A percentile compares a stretch with the other conserved stretches of the same genome.
These are phyloP conservation scores for Asteroscopus sphinx DNA, from an alignment of 2,888 invertebrate species.

Conservation along the genomic window DNA sequence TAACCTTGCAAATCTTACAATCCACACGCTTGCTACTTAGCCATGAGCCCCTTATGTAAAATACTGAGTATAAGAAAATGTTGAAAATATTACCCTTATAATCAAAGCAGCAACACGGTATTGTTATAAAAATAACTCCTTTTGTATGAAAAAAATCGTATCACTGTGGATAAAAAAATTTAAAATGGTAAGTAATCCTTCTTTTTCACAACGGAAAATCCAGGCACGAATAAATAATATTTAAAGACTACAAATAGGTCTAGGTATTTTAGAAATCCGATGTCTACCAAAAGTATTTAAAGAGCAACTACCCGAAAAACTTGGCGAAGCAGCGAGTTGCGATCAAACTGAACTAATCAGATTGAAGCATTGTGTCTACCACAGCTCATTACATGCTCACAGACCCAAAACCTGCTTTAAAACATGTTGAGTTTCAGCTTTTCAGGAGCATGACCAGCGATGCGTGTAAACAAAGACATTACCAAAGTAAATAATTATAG, in stretches of 20 bases:
- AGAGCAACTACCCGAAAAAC: slow-evolving; percentile 6
- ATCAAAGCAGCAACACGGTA: too few relatives aligned
- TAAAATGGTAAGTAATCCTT: too few relatives aligned
- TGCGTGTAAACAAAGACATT: slow-evolving; percentile 52
- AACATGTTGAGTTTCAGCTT: slow-evolving; percentile 25
- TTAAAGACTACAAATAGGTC: background rate
- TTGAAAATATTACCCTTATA: slow-evolving; percentile 1
- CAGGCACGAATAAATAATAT: too few relatives aligned
- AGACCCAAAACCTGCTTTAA: slow-evolving; percentile 31
- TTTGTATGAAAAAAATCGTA: too few relatives aligned
- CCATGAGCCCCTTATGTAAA: too few relatives aligned
- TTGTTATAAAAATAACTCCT: too few relatives aligned
- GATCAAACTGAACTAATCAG: slow-evolving; percentile 48
- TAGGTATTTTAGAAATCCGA: background rate
- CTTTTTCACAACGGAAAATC: too few relatives aligned
- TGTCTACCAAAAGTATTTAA: background rate
- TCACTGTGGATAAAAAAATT: too few relatives aligned
- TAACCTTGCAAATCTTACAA: too few relatives aligned
- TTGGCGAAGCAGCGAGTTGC: slow-evolving; percentile 3
- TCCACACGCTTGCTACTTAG: too few relatives aligned
- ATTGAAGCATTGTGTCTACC: slow-evolving; percentile 42
- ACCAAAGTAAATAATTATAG: slow-evolving; percentile 32
- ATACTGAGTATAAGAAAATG: slow-evolving; percentile 6
- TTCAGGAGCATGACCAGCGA: slow-evolving; percentile 42
- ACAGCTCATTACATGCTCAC: slow-evolving; percentile 49